A percentile compares a stretch with the other conserved stretches of the same genome.
Conservation (phyloP, 1,140 invertebrate species). For the Linepithema humile region DNA sequence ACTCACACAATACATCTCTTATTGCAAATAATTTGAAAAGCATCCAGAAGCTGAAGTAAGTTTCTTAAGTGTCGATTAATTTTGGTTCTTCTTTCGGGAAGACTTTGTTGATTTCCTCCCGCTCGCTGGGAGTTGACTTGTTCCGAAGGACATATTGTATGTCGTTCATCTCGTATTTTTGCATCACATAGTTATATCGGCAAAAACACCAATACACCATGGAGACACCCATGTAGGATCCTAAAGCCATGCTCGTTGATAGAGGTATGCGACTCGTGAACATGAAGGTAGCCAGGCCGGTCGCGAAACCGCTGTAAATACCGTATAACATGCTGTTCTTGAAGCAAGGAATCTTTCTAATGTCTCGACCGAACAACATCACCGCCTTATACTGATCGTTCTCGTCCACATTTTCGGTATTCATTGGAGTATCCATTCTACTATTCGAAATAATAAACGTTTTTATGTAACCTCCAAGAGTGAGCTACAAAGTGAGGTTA, state of each 20-base stretch:
- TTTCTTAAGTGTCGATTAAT: not conserved
- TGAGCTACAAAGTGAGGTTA: constrained; percentile 8
- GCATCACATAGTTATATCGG: constrained; percentile 70
- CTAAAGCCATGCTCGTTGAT: constrained; percentile 84
- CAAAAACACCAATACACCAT: constrained; percentile 85
- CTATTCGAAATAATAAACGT: not conserved
- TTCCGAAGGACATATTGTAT: constrained; percentile 39
- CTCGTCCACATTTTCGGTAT: not conserved
- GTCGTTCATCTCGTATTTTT: constrained; percentile 39
- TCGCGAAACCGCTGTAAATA: constrained; percentile 85
- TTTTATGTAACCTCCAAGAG: not conserved
- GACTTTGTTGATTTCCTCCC: not conserved
- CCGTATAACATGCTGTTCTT: constrained; percentile 87
- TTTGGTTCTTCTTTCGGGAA: not conserved
- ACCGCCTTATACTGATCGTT: constrained; percentile 68
- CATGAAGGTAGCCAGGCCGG: constrained; percentile 86
- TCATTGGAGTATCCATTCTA: not conserved
- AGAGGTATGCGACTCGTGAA: constrained; percentile 85
- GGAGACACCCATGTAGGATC: constrained; percentile 84
- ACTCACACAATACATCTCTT: not conserved
- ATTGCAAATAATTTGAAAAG: not conserved
- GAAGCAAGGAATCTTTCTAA: constrained; percentile 88
- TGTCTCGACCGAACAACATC: constrained; percentile 86
- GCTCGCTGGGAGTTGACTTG: no score
- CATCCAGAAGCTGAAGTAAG: not conserved